These are phyloP conservation scores for Brienomyrus brachyistius DNA, from an alignment of 2,113 vertebrate genomes.

Conservation along the genomic window DNA sequence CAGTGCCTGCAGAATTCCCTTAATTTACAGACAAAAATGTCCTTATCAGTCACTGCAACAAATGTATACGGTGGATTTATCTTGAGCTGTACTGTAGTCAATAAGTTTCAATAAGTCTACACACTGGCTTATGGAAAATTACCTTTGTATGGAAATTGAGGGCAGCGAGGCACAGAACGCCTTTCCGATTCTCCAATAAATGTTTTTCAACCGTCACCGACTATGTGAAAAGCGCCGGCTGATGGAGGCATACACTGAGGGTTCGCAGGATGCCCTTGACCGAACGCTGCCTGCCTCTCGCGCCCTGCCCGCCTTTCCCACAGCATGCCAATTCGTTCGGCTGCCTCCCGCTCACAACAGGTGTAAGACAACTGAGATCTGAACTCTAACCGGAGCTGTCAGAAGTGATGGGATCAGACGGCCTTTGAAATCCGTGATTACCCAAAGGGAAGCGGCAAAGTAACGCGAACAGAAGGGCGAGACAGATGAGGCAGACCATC, in stretches of 20 bases:
- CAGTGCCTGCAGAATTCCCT: constrained; percentile 85
- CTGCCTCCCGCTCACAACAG: not conserved
- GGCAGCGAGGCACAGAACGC: not conserved
- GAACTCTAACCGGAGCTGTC: not conserved
- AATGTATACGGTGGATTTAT: not conserved
- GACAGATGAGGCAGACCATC: not conserved
- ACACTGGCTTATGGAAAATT: not conserved
- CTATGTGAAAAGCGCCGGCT: not conserved
- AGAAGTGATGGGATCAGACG: not conserved
- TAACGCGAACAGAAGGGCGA: not conserved
- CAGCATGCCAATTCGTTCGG: not conserved
- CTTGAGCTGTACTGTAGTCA: not conserved
- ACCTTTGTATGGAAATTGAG: not conserved
- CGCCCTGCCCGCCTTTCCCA: not conserved
- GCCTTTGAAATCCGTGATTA: not conserved
- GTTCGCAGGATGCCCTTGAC: not conserved
- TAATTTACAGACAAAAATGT: constrained; percentile 17
- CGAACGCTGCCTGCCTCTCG: not conserved
- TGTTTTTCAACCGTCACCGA: not conserved
- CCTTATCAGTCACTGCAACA: not conserved
- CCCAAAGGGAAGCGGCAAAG: not conserved
- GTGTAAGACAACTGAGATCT: not conserved
- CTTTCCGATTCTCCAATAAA: not conserved
- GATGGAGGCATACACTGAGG: not conserved
- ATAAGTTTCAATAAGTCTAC: not conserved